Evolutionary conservation across 1,140 invertebrate genomes (phyloP), one percentile per base, ranked within the genome.

Genomic region (Zaprionus vittiger): DNA sequence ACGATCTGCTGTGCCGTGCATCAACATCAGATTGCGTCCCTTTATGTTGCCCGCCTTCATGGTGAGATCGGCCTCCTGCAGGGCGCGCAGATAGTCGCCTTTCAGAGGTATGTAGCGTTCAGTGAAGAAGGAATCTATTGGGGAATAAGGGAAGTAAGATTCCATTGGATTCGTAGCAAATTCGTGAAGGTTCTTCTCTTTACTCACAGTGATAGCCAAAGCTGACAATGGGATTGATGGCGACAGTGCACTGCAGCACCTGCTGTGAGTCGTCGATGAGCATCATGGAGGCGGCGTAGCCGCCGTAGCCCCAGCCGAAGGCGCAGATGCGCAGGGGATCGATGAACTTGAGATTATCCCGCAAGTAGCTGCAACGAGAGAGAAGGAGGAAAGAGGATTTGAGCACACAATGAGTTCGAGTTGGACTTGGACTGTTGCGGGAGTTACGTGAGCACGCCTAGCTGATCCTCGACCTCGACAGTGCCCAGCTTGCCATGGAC

Each of bases 381-480:
- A 28, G 15, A 9, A 60, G 12, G 12, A 44, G 37, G 5, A 5
- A 12, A 2, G 28, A 4, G 34, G 9, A 15, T 6, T 9, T 52
- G 20, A 24, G 17, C 11, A 49, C 12, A 22, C 47, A 22, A 24
- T 5, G 47, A 47, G 11, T 11, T 9, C 11, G 2, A 20, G 20
- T 22, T 22, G 20, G 17, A 49, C 9, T 15, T 4, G 15, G 12
- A 52, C 20, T 22, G 47, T 47, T 4, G 12, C 3, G 38, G 7
- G 55, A 92, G 93, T 93, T 92, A 96, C 93, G 95, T 95, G 24
- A 97, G 93, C 7, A 97, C 97, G 26, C 96, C 96, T 24, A 99
- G 94, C 93, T 98, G 97, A 93, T 99, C 98, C 91, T 98, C 96
- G 0, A 98, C 95, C 77, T 95, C 95, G 2, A 95, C 94, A 4